Conservation (phyloP, 1,140 invertebrate species). For the Drosophila asahinai region DNA sequence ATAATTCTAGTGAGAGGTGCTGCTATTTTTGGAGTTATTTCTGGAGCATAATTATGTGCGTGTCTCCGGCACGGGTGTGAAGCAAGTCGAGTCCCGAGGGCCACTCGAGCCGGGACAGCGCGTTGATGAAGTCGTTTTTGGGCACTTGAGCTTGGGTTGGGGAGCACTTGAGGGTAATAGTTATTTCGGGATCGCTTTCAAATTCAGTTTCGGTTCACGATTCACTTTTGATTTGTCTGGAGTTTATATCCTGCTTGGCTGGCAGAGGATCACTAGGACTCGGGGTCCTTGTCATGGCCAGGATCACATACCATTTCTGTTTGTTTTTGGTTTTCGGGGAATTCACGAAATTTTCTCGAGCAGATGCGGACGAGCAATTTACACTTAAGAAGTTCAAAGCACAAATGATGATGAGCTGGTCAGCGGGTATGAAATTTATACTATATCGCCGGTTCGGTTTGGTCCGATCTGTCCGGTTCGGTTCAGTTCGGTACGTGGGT, state of each 20-base stretch:
- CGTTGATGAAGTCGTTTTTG: conserved; percentile 46
- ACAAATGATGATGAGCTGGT: conserved; percentile 84
- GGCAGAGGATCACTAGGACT: conserved; percentile 24
- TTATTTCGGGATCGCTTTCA: conserved; percentile 31
- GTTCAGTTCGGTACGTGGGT: conserved; percentile 65
- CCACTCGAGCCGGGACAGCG: conserved; percentile 56
- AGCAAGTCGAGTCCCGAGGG: conserved; percentile 33
- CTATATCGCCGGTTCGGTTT: conserved; percentile 69
- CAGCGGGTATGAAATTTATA: conserved; percentile 82
- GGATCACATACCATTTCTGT: conserved; percentile 74
- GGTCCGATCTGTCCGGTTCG: conserved; percentile 48
- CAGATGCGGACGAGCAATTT: conserved; percentile 77
- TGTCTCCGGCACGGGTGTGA: conserved; percentile 38
- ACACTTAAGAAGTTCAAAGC: conserved; percentile 84
- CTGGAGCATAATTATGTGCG: conserved; percentile 42
- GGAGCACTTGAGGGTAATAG: conserved; percentile 21
- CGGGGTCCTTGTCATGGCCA: conserved; percentile 31
- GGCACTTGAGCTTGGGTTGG: conserved; percentile 36
- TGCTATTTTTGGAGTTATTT: conserved; percentile 26
- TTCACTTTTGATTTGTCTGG: conserved; percentile 15
- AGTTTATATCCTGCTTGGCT: conserved; percentile 31
- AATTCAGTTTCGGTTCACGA: conserved; percentile 6
- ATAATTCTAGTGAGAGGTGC: background rate
- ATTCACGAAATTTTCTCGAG: conserved; percentile 71
- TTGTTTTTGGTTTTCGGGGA: conserved; percentile 24